Base-by-base conservation (phyloP, 2,113 vertebrate species). In the Motacilla tschutschensis region DNA sequence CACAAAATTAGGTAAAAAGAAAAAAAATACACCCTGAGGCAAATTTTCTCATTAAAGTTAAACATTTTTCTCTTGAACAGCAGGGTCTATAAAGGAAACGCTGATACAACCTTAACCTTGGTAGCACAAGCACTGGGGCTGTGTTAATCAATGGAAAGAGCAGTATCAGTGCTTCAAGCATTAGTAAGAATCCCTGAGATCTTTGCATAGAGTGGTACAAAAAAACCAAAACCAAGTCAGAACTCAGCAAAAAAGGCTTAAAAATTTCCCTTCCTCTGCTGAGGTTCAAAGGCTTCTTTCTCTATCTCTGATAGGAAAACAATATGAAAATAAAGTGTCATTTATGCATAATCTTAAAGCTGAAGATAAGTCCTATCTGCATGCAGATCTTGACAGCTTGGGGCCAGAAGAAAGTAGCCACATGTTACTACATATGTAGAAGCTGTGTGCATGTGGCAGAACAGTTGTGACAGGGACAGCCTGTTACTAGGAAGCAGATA, bases 401-500 rank as follows among this genome's bases (percentile, higher is more conserved):
- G 14, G 60, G 20, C 36, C 51, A 78, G 55, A 78, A 94, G 36
- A 83, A 91, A 66, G n/a, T n/a, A 74, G 41, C 64, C 35, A 31
- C 70, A 65, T 1, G 0, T 83, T 81, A 15, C 51, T 85, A 40
- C 88, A 87, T 78, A 74, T 51, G 76, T 54, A 47, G 78, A 55
- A 86, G 40, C 79, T 80, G 53, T 80, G 58, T 84, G 57, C 76
- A 70, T 92, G 21, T 58, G 79, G 76, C 76, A 90, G 90, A 89
- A 92, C 76, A 77, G 86, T 85, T 95, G 95, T 78, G 63, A 60
- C 54, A 79, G 71, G 90, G 89, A 93, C 92, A 73, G 88, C 83
- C 90, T 91, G 96, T 96, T 95, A 95, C 93, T 89, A 93, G 91
- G 92, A 92, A 90, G 72, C 36, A 85, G 95, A 96, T 94, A 95